Percentiles rank a stretch among this genome's conserved stretches.
These are phyloP conservation scores for Calcarius lapponicus DNA, from an alignment of 2,797 vertebrate species.

Conservation along the genomic window DNA sequence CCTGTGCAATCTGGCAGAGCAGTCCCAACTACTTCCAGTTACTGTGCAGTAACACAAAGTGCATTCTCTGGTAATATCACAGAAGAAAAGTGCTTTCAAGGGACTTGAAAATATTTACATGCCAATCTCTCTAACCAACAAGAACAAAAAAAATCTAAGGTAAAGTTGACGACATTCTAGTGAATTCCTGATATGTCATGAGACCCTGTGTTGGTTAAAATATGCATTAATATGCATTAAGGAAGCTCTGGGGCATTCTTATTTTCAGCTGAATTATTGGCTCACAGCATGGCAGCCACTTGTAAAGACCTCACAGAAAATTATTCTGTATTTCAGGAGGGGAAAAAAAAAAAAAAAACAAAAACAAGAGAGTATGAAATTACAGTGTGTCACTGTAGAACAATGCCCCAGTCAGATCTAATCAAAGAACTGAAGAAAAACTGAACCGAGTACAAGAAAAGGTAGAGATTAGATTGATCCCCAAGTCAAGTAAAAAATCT, in stretches of 20 bases:
- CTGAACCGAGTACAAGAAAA: not conserved
- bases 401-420: not conserved
- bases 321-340: not conserved
- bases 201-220: conserved; percentile 22
- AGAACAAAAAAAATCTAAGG: not conserved
- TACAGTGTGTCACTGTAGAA: not conserved
- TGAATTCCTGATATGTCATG: not conserved
- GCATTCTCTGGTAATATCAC: not conserved
- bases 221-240: conserved; percentile 15
- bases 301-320: conserved; percentile 41
- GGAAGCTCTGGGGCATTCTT: conserved; percentile 3
- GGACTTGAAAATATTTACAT: conserved; percentile 8
- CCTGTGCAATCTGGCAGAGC: not conserved
- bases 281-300: conserved; percentile 17
- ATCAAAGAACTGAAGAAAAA: not conserved
- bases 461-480: conserved; percentile 26
- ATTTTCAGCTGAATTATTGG: conserved; percentile 38
- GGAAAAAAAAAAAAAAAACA: not conserved
- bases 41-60: not conserved
- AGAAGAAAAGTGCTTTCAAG: not conserved
- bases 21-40: not conserved
- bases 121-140: not conserved
- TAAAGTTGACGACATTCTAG: not conserved
- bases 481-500: conserved; percentile 21
- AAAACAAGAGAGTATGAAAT: not conserved